A percentile compares a stretch with the other conserved stretches of the same genome.
phyloP scores from a whole-genome alignment of 2,888 invertebrate species.

The Xanthia icteritia region DNA sequence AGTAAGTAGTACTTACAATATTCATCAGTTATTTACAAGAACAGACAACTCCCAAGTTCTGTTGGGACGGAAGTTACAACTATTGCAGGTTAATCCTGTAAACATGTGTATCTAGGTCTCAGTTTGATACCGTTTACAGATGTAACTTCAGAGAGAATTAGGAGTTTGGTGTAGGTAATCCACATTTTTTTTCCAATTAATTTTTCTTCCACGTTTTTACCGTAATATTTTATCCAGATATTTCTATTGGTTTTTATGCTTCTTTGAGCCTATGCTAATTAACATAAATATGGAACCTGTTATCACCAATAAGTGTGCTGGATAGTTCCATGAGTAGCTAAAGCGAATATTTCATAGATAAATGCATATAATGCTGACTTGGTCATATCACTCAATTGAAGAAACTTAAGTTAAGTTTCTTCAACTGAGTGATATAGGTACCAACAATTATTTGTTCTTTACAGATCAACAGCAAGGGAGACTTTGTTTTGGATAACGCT shows the following conservation, averaged over 20 bases:
- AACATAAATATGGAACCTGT: not conserved
- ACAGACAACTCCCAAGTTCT: not conserved
- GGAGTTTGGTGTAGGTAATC: not conserved
- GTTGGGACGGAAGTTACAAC: not conserved
- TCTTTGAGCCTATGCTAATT: not conserved
- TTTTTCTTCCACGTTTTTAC: not conserved
- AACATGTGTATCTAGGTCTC: not conserved
- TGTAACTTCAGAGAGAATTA: not conserved
- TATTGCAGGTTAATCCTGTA: not conserved
- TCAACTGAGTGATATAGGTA: too few species aligned
- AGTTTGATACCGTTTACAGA: not conserved
- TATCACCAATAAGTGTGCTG: not conserved
- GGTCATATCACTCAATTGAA: not conserved
- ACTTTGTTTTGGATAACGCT: conserved; percentile 34
- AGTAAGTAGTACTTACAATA: conserved; percentile 50
- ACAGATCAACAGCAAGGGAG: conserved; percentile 61
- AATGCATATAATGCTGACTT: not conserved
- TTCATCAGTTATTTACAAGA: not conserved
- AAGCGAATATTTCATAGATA: not conserved
- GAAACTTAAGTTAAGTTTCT: not conserved
- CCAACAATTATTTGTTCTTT: conserved; percentile 6
- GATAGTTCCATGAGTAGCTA: not conserved
- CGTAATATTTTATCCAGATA: not conserved
- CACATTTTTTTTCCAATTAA: not conserved
- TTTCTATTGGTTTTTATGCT: not conserved